Percentiles rank a stretch among this genome's conserved stretches.
Evolutionary conservation across 2,113 vertebrate genomes (phyloP).

Genomic region (Pungitius pungitius): DNA sequence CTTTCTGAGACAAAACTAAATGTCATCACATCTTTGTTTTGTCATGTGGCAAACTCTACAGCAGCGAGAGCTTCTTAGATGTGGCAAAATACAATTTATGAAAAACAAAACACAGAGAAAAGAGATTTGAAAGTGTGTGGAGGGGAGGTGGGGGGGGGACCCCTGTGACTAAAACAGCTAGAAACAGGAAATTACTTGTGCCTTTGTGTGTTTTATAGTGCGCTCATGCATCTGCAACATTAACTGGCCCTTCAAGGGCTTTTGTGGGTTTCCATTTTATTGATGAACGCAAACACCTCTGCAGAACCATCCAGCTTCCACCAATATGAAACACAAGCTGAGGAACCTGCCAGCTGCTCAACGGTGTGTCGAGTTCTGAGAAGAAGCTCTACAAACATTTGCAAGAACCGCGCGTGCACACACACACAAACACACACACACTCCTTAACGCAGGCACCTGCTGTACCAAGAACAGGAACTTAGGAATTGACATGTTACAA

Average conservation of each 20-base stretch:
- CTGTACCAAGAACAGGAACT: constrained; percentile 19
- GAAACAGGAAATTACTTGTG: constrained; percentile 62
- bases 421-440: constrained; percentile 5
- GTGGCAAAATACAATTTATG: constrained; percentile 18
- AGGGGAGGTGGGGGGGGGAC: constrained; percentile 16
- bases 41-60: constrained; percentile 40
- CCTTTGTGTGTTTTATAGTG: constrained; percentile 24
- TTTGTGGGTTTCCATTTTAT: constrained; percentile 35
- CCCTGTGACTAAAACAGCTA: constrained; percentile 58
- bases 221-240: constrained; percentile 6
- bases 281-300: constrained; percentile 26
- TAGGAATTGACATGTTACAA: background rate
- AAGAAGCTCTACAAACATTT: constrained; percentile 35
- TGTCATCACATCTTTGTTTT: constrained; percentile 38
- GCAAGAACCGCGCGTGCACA: constrained; percentile 21
- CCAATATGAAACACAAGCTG: constrained; percentile 35
- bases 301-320: constrained; percentile 18
- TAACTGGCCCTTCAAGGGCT: constrained; percentile 9
- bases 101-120: constrained; percentile 47
- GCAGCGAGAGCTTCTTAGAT: constrained; percentile 15
- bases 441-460: constrained; percentile 1
- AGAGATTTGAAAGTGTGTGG: constrained; percentile 14
- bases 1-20: constrained; percentile 34
- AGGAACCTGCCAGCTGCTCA: constrained; percentile 33
- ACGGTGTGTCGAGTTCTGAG: constrained; percentile 33